Percentiles rank a stretch among this genome's conserved stretches.
These are phyloP conservation scores for Brachycybe producta DNA, from an alignment of 2,888 invertebrate genomes.

Conservation along the genomic window DNA sequence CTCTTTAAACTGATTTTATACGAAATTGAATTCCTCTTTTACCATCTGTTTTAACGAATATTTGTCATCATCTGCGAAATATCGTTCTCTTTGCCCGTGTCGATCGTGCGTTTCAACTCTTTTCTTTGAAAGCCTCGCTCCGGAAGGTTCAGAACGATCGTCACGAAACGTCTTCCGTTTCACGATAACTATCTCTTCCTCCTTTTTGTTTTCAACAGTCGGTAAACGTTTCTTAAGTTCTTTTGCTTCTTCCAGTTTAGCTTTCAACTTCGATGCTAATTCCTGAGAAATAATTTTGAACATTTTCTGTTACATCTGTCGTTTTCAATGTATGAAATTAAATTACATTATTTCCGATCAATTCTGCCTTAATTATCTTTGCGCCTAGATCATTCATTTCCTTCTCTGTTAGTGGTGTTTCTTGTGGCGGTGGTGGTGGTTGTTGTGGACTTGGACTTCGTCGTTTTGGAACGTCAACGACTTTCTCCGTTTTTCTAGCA, in stretches of 20 bases:
- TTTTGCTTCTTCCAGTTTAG: conserved; percentile 41
- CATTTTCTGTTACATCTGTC: conserved; percentile 12
- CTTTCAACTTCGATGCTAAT: conserved; percentile 1
- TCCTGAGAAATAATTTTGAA: too few relatives aligned
- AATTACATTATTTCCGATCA: conserved; percentile 61
- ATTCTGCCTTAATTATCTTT: conserved; percentile 83
- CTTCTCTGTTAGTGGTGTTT: conserved; percentile 47
- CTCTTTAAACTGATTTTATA: background rate
- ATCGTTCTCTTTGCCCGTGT: conserved; percentile 58
- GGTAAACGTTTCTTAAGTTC: conserved; percentile 63
- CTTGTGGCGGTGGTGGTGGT: background rate
- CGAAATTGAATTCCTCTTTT: conserved; percentile 20
- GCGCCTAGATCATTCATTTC: conserved; percentile 85
- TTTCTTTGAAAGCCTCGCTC: too few relatives aligned
- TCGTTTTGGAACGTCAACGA: background rate
- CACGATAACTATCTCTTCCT: conserved; percentile 45
- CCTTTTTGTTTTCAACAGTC: conserved; percentile 43
- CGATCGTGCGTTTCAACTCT: conserved; percentile 53
- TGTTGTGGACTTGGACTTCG: conserved; percentile 1
- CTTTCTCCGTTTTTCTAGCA: too few relatives aligned
- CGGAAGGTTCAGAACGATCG: conserved; percentile 23
- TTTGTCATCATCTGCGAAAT: conserved; percentile 82
- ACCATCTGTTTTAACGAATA: conserved; percentile 69
- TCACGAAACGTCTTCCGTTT: conserved; percentile 36
- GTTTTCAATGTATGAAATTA: background rate